phyloP scores from a whole-genome alignment of 2,888 invertebrate genomes.

The Euplagia quadripunctaria region DNA sequence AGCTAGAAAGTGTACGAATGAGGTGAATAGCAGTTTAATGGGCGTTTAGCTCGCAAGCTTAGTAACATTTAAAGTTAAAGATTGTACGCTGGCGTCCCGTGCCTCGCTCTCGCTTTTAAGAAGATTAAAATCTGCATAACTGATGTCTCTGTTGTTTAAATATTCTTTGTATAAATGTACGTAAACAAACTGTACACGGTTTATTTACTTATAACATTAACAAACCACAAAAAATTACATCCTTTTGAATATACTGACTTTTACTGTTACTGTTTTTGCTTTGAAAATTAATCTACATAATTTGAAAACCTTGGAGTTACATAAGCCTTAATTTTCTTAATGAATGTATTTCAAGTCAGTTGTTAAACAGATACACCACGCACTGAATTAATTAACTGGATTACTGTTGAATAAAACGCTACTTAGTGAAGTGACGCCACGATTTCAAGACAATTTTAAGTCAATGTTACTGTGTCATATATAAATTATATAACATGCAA shows the following conservation, averaged over 20 bases:
- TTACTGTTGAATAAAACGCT: slow-evolving; percentile 20
- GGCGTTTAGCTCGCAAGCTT: slow-evolving; percentile 43
- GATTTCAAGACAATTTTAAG: neutral
- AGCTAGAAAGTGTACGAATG: slow-evolving; percentile 40
- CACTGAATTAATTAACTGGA: slow-evolving; percentile 25
- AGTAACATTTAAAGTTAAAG: slow-evolving; percentile 54
- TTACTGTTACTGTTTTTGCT: neutral
- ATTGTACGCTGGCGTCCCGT: slow-evolving; percentile 46
- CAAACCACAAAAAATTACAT: neutral
- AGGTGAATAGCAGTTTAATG: slow-evolving; percentile 46
- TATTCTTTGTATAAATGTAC: slow-evolving; percentile 27
- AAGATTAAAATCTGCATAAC: slow-evolving; percentile 78
- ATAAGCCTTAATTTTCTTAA: slow-evolving; percentile 14
- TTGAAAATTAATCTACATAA: neutral
- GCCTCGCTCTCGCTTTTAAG: slow-evolving; percentile 67
- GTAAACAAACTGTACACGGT: slow-evolving; percentile 22
- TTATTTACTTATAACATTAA: neutral
- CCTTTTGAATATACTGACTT: neutral
- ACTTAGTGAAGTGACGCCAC: slow-evolving; percentile 23
- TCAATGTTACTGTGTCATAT: slow-evolving; percentile 11
- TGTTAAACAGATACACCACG: slow-evolving; percentile 25
- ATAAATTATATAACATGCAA: slow-evolving; percentile 16
- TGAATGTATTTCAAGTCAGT: slow-evolving; percentile 13
- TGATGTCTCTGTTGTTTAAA: slow-evolving; percentile 56
- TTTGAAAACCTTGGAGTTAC: slow-evolving; percentile 4